Base-by-base conservation (phyloP, 2,113 vertebrate genomes). In the Nannospalax galili region DNA sequence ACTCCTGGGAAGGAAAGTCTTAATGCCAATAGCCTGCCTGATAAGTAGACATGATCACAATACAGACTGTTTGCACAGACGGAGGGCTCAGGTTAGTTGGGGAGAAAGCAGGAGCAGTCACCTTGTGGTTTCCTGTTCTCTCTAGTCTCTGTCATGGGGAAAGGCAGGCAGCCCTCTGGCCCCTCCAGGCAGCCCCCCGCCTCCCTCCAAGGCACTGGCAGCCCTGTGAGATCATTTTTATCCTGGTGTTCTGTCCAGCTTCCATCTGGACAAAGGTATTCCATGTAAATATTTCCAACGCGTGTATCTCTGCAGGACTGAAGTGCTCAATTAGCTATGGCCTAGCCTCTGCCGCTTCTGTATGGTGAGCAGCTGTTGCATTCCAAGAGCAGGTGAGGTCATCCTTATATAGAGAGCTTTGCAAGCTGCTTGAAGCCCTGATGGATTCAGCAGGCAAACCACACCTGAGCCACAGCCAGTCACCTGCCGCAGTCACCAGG, bases 311-410 rank as follows among this genome's bases (percentile, higher is more conserved):
- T 93, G 81, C 84, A 96, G 90, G 84, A 94, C 12, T 94, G 72
- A 96, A 97, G 95, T 96, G 80, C 92, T 96, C 97, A 94, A 93
- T 98, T 97, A 96, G 97, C 95, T 96, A 91, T 88, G 95, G 95
- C 77, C 95, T 17, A 90, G 96, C 94, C 93, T 96, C 92, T 95
- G 94, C 84, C 77, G n/a, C 85, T 88, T 84, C 88, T 88, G 40
- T 93, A 70, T 91, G 82, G 94, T 19, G 94, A 97, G 82, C 97
- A 97, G 97, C 95, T 98, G 97, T 95, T 92, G 73, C 77, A 84
- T 96, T 97, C 91, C 84, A 92, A 77, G 58, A 60, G 94, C 92
- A 84, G 90, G 87, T 97, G 96, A 97, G 94, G 93, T 97, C 97
- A 98, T 97, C 64, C 74, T 91, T 97, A 96, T 94, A 97, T 85